Conservation (phyloP, 2,888 invertebrate genomes). For the Leptodirus hochenwartii region DNA sequence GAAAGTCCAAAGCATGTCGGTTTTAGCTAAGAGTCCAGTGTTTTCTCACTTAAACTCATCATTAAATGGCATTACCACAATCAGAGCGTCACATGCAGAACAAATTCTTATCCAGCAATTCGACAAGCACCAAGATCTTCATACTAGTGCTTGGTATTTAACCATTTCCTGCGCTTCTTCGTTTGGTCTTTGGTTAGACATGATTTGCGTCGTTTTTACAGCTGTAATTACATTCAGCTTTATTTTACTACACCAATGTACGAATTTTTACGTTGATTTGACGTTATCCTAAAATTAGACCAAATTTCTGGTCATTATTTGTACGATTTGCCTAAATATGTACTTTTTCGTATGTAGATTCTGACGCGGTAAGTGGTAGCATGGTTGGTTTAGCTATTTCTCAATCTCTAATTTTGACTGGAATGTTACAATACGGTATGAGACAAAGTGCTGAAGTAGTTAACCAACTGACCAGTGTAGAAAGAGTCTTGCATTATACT, state of each 20-base stretch:
- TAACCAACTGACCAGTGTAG: slow-evolving; percentile 56
- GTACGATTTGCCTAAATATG: slow-evolving; percentile 1
- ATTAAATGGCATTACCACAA: slow-evolving; percentile 66
- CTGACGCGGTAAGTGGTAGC: slow-evolving; percentile 27
- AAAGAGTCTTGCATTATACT: slow-evolving; percentile 59
- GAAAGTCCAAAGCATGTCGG: slow-evolving; percentile 1
- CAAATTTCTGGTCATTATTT: slow-evolving; percentile 3
- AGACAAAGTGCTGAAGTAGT: slow-evolving; percentile 55
- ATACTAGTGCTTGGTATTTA: slow-evolving; percentile 44
- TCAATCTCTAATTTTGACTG: slow-evolving; percentile 49
- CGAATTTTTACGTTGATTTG: slow-evolving; percentile 10
- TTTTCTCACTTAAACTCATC: slow-evolving; percentile 74
- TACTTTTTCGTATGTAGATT: slow-evolving; percentile 1
- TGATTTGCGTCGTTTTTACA: slow-evolving; percentile 39
- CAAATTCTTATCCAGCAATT: slow-evolving; percentile 51
- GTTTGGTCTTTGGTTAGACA: slow-evolving; percentile 46
- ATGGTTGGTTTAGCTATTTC: slow-evolving; percentile 50
- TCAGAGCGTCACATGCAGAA: slow-evolving; percentile 59
- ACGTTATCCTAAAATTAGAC: neutral
- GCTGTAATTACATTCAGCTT: slow-evolving; percentile 42
- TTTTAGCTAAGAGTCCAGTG: slow-evolving; percentile 63
- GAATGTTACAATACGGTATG: slow-evolving; percentile 62
- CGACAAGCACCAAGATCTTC: slow-evolving; percentile 45
- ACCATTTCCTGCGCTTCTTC: slow-evolving; percentile 40
- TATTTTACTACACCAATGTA: slow-evolving; percentile 32